Conservation (phyloP, 2,113 vertebrate genomes). For the Tachycineta bicolor region DNA sequence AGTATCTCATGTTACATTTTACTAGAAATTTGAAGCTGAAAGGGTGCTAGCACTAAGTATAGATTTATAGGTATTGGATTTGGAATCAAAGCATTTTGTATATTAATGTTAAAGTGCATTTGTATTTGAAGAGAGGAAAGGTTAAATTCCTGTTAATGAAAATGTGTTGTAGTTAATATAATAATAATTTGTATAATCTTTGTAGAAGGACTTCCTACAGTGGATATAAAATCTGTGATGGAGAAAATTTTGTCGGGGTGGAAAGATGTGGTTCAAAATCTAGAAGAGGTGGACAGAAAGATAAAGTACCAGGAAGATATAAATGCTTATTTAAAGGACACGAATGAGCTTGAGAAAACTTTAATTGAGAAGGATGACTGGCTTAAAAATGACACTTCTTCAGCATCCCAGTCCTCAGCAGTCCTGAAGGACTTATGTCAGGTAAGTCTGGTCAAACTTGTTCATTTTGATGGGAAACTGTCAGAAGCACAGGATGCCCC, state of each 20-base stretch:
- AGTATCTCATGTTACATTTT: neutral
- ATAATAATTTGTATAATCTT: neutral
- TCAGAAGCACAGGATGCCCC: neutral
- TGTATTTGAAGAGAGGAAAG: neutral
- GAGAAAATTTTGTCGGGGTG: slow-evolving; percentile 77
- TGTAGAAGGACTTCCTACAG: slow-evolving; percentile 77
- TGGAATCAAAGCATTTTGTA: neutral
- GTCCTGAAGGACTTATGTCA: slow-evolving; percentile 77
- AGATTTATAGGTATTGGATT: neutral
- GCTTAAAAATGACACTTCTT: slow-evolving; percentile 45
- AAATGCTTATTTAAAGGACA: slow-evolving; percentile 75
- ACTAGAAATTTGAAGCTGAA: neutral
- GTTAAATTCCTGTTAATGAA: neutral
- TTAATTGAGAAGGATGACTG: slow-evolving; percentile 81
- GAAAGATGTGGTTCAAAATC: slow-evolving; percentile 73
- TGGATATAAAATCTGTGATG: slow-evolving; percentile 69
- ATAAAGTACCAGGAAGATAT: slow-evolving; percentile 80
- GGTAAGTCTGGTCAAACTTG: slow-evolving; percentile 72
- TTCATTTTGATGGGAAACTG: neutral
- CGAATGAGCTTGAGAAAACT: slow-evolving; percentile 75
- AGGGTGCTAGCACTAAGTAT: neutral
- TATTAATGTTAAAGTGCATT: neutral
- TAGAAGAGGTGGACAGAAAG: slow-evolving; percentile 77
- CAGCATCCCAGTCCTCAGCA: slow-evolving; percentile 43
- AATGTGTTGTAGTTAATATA: neutral